A percentile compares a stretch with the other conserved stretches of the same genome.
These are phyloP conservation scores for Epinotia bilunana DNA, from an alignment of 2,888 invertebrate species.

Conservation along the genomic window DNA sequence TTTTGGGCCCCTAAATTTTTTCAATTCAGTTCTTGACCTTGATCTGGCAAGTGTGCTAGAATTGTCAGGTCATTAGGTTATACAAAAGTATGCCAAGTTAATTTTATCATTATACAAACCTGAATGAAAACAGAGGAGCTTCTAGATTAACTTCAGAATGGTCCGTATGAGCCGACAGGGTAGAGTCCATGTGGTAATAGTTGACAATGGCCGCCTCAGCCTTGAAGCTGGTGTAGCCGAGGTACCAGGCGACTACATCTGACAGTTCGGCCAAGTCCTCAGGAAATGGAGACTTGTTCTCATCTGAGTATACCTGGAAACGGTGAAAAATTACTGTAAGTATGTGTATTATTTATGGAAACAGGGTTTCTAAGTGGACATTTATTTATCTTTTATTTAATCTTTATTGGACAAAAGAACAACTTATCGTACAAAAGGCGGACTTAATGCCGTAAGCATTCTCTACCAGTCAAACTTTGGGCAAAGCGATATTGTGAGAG, in stretches of 20 bases:
- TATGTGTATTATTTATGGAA: not conserved
- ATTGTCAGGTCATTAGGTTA: too few species aligned
- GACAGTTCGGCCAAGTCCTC: slow-evolving; percentile 87
- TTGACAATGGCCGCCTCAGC: slow-evolving; percentile 98
- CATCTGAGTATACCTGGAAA: slow-evolving; percentile 88
- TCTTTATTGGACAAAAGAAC: too few species aligned
- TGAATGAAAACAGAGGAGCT: slow-evolving; percentile 96
- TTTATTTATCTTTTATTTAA: too few species aligned
- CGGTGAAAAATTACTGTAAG: not conserved
- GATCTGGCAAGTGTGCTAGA: too few species aligned
- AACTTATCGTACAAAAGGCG: too few species aligned
- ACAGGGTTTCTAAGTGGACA: not conserved
- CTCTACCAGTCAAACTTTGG: too few species aligned
- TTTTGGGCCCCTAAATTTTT: too few species aligned
- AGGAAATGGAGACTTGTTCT: slow-evolving; percentile 88
- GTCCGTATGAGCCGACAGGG: slow-evolving; percentile 97
- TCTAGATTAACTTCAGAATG: slow-evolving; percentile 94
- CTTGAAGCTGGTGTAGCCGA: slow-evolving; percentile 86
- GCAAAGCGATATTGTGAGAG: too few species aligned
- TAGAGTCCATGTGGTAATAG: slow-evolving; percentile 97
- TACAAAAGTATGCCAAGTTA: not conserved
- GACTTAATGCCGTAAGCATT: too few species aligned
- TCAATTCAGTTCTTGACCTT: too few species aligned
- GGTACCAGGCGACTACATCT: slow-evolving; percentile 84
- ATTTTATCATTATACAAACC: slow-evolving; percentile 75